Conservation (phyloP, 2,113 vertebrate genomes). For the Epinephelus moara region DNA sequence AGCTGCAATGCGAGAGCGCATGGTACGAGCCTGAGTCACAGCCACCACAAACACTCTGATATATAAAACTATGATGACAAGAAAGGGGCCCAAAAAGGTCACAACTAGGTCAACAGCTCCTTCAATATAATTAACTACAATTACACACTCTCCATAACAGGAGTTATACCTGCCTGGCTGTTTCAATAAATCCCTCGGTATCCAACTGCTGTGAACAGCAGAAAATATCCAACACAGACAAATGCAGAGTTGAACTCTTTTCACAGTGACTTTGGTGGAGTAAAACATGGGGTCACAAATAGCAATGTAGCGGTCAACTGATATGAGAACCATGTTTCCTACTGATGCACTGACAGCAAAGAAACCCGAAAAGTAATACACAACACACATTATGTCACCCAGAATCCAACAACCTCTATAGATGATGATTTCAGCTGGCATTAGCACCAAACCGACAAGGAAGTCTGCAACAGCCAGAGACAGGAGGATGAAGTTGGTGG, state of each 20-base stretch:
- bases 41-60: no score
- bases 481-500: no score
- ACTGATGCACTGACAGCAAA: neutral
- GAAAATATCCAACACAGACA: slow-evolving; percentile 34
- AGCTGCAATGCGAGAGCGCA: neutral
- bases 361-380: neutral
- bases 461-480: no score
- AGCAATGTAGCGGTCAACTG: slow-evolving; percentile 19
- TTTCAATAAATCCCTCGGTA: no score
- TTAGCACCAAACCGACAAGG: no score
- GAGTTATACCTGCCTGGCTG: slow-evolving; percentile 2
- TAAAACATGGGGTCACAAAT: slow-evolving; percentile 39
- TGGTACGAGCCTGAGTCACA: neutral
- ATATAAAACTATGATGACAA: neutral
- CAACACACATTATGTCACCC: no score
- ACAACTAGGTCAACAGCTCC: neutral
- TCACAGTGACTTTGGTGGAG: slow-evolving; percentile 8
- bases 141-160: slow-evolving; percentile 36
- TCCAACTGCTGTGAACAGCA: neutral
- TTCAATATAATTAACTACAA: neutral
- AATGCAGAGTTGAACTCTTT: neutral
- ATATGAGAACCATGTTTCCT: slow-evolving; percentile 52
- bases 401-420: no score
- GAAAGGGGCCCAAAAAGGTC: neutral
- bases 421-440: no score